Base-by-base conservation (phyloP, 2,797 vertebrate species). In the Phoeniculus purpureus region DNA sequence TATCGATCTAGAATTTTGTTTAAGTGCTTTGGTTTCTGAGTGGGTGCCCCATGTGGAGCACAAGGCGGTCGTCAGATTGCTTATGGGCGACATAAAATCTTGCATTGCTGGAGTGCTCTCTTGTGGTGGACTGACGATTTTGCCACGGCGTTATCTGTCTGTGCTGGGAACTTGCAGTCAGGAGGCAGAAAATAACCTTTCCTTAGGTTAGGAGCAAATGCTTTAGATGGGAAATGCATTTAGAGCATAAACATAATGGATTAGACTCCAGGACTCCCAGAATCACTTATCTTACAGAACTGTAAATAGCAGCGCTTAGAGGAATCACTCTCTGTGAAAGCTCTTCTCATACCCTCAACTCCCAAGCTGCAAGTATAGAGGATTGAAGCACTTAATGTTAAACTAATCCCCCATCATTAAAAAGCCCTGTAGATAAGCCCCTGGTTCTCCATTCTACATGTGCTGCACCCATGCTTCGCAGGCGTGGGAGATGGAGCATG, bases 31-130 rank as follows among this genome's bases (percentile, higher is more conserved):
- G 86, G 56, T 80, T 88, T 89, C 82, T 80, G 62, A 94, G 75
- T 62, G 80, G 52, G 20, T 66, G 79, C 75, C 78, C 64, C 81
- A 56, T 45, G 70, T 61, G 83, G 56, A 92, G 78, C 31, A 18
- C 52, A 78, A 90, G 74, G 71, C 87, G 50, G 47, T 78, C 66
- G 58, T 92, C 68, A 93, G 81, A 83, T 64, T 81, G 64, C 88
- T 72, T 81, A 43, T 27, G 87, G 74, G 72, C 75, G 67, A 61
- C 72, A 64, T 85, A 68, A 89, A 89, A 73, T 96, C 88, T 92
- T 62, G 60, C 61, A 91, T 95, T 96, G 90, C 86, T 96, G 85
- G 93, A 97, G 96, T 96, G 96, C 96, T 95, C 96, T 95, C 96
- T 97, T 96, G 96, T 97, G 96, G 96, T 94, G 92, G 94, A 96